Conservation (phyloP, 2,888 invertebrate species). For the Caenorhabditis sinica region DNA sequence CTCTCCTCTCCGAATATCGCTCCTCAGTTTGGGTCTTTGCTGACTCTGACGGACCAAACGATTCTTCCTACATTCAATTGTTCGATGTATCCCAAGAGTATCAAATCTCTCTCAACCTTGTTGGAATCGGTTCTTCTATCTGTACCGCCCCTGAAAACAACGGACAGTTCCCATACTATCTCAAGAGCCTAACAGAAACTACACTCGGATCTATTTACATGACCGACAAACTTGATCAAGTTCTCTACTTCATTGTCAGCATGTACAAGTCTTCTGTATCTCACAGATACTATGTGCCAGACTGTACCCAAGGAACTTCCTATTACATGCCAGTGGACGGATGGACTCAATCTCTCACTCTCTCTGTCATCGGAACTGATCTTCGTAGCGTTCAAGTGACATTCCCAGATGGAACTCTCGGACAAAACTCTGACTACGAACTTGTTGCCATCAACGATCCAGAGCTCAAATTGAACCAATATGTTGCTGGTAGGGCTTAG, state of each 20-base stretch:
- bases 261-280: slow-evolving; percentile 74
- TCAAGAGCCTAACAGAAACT: slow-evolving; percentile 55
- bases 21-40: slow-evolving; percentile 77
- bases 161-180: slow-evolving; percentile 64
- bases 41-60: slow-evolving; percentile 73
- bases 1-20: slow-evolving; percentile 63
- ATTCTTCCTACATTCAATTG: slow-evolving; percentile 46
- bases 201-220: slow-evolving; percentile 69
- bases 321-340: slow-evolving; percentile 78
- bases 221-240: slow-evolving; percentile 64
- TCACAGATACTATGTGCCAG: slow-evolving; percentile 60
- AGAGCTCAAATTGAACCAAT: slow-evolving; percentile 70
- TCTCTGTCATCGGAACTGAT: slow-evolving; percentile 70
- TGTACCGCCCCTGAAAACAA: slow-evolving; percentile 59
- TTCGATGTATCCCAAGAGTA: slow-evolving; percentile 62
- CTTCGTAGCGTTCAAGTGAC: slow-evolving; percentile 61
- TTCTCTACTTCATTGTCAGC: slow-evolving; percentile 73
- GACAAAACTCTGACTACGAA: slow-evolving; percentile 58
- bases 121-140: slow-evolving; percentile 63
- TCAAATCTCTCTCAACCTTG: slow-evolving; percentile 61
- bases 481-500: slow-evolving; percentile 58
- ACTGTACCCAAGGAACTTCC: slow-evolving; percentile 61
- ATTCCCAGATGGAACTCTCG: slow-evolving; percentile 69
- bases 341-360: slow-evolving; percentile 74
- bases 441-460: slow-evolving; percentile 64